Conservation (phyloP, 2,888 invertebrate species). For the Chesias legatella region DNA sequence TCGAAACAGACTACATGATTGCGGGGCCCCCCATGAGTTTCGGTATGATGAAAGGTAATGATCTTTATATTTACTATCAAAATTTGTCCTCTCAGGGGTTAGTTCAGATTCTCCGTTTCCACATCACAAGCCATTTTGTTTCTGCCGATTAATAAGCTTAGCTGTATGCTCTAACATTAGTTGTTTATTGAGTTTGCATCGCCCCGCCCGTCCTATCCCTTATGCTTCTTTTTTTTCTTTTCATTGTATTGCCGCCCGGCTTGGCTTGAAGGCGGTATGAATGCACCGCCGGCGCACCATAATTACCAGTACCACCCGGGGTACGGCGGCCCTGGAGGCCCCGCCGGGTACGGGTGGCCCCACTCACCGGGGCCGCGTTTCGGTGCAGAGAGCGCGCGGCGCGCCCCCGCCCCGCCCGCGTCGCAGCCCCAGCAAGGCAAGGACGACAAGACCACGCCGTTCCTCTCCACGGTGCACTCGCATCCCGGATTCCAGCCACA, state of each 20-base stretch:
- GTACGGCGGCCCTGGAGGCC: constrained; percentile 64
- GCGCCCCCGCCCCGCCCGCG: constrained; percentile 47
- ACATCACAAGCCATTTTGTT: constrained; percentile 58
- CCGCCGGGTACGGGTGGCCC: constrained; percentile 48
- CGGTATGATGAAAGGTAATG: constrained; percentile 93
- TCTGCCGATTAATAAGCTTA: constrained; percentile 52
- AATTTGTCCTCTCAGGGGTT: constrained; percentile 67
- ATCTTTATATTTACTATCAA: constrained; percentile 60
- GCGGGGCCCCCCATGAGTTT: constrained; percentile 91
- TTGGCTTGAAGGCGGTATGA: constrained; percentile 81
- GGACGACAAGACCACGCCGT: constrained; percentile 89
- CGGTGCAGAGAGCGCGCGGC: constrained; percentile 74
- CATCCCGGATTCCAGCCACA: constrained; percentile 96
- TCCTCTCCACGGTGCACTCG: constrained; percentile 92
- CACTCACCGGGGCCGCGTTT: constrained; percentile 67
- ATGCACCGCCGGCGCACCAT: constrained; percentile 78
- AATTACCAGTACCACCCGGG: constrained; percentile 78
- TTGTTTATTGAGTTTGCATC: constrained; percentile 59
- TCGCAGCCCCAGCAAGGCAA: constrained; percentile 49
- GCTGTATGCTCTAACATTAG: constrained; percentile 57
- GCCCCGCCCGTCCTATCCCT: constrained; percentile 66
- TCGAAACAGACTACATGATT: constrained; percentile 84
- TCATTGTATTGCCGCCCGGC: constrained; percentile 78
- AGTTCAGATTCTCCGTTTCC: constrained; percentile 46
- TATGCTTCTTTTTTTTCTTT: constrained; percentile 79